These are phyloP conservation scores for Pardosa pseudoannulata DNA, from an alignment of 2,888 invertebrate species.

Conservation along the genomic window DNA sequence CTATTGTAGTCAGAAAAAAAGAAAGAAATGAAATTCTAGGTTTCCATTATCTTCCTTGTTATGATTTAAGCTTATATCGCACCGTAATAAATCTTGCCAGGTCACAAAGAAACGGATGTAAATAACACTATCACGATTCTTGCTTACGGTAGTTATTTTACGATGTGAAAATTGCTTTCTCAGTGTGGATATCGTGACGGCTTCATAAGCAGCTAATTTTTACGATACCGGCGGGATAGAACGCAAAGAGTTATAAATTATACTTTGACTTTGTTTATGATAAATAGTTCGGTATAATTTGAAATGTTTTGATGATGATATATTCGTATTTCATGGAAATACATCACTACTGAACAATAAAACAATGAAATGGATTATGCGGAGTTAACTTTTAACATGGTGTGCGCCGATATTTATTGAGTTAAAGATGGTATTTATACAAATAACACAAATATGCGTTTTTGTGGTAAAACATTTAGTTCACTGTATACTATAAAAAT, in stretches of 20 bases:
- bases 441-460: too few species aligned
- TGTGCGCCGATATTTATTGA: too few species aligned
- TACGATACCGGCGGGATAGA: not conserved
- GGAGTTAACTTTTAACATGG: too few species aligned
- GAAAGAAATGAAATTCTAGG: too few species aligned
- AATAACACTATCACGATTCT: conserved; percentile 7
- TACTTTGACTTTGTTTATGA: not conserved
- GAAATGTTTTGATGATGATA: not conserved
- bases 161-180: conserved; percentile 4
- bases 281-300: not conserved
- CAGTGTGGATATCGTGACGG: not conserved
- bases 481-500: too few species aligned
- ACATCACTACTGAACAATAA: too few species aligned
- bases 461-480: too few species aligned
- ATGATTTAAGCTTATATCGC: not conserved
- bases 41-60: not conserved
- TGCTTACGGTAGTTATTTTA: conserved; percentile 10
- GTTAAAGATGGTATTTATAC: too few species aligned
- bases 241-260: not conserved
- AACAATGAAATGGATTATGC: too few species aligned
- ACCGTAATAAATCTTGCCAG: not conserved
- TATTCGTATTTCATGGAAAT: not conserved
- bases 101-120: conserved; percentile 1
- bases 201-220: not conserved
- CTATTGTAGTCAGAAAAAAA: not conserved